Conservation (phyloP, 2,797 vertebrate species). For the Hippopotamyrus pictus region DNA sequence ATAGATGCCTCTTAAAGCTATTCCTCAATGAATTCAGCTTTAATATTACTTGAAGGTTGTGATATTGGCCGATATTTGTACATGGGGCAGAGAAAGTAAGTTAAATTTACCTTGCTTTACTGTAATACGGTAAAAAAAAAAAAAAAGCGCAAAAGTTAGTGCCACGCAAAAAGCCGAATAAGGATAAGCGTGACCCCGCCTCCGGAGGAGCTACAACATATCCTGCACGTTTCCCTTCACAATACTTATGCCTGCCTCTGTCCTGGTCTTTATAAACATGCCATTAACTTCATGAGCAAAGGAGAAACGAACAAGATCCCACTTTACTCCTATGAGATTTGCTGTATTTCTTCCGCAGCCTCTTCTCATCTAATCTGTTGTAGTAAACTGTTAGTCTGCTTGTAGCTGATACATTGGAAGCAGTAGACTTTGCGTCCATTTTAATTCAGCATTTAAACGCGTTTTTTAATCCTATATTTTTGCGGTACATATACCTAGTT, state of each 20-base stretch:
- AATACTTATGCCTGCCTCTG: slow-evolving; percentile 4
- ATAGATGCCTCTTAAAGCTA: background rate
- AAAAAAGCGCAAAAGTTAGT: background rate
- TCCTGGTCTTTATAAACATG: background rate
- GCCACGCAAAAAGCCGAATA: background rate
- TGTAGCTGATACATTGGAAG: background rate
- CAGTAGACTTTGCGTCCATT: background rate
- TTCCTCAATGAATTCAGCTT: background rate
- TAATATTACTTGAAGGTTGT: background rate
- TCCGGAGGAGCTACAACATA: slow-evolving; percentile 48
- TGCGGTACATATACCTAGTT: background rate
- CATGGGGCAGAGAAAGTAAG: background rate
- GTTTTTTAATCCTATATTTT: background rate
- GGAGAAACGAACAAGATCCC: background rate
- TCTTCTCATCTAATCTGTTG: background rate
- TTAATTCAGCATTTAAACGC: background rate
- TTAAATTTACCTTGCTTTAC: background rate
- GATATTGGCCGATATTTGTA: background rate
- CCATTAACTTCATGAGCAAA: background rate
- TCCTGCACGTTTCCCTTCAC: slow-evolving; percentile 61
- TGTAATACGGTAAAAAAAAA: background rate
- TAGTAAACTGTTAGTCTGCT: background rate
- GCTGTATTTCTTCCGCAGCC: background rate
- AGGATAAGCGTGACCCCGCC: slow-evolving; percentile 11
- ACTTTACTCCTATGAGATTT: background rate